phyloP scores from a whole-genome alignment of 2,113 vertebrate genomes.

The Centropristis striata region DNA sequence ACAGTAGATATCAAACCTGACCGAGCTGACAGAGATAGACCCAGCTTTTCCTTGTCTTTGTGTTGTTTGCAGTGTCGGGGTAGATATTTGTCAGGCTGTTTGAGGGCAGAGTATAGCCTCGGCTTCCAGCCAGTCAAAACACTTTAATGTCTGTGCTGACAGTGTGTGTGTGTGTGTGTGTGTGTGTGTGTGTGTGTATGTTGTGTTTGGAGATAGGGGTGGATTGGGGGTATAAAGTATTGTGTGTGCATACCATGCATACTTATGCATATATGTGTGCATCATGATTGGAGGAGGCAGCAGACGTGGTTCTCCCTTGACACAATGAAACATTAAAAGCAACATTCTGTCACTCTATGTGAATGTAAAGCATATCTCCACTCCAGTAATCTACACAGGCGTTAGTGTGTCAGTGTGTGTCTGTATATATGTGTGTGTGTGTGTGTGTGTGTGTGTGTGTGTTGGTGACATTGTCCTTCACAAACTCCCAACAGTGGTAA shows the following conservation, averaged over 20 bases:
- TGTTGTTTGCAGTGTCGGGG: constrained; percentile 6
- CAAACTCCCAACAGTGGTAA: too few relatives aligned
- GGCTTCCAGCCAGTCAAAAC: constrained; percentile 33
- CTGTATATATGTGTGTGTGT: too few relatives aligned
- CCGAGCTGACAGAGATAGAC: neutral
- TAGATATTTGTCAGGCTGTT: constrained; percentile 24
- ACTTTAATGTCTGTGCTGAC: constrained; percentile 28
- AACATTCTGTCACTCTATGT: constrained; percentile 39
- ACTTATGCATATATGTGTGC: neutral
- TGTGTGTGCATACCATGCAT: neutral
- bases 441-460: too few relatives aligned
- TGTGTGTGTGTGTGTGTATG: constrained; percentile 4
- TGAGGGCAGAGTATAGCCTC: neutral
- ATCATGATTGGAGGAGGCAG: neutral
- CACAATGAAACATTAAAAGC: constrained; percentile 33
- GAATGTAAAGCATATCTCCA: constrained; percentile 21
- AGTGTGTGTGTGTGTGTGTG: constrained; percentile 10
- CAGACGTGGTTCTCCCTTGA: constrained; percentile 10
- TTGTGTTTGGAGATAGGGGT: neutral
- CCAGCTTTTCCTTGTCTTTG: neutral
- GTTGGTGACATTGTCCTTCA: too few relatives aligned
- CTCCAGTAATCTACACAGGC: neutral
- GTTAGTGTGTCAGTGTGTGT: neutral
- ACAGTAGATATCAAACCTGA: neutral
- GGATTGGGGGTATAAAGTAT: neutral